A percentile compares a stretch with the other conserved stretches of the same genome.
Evolutionary conservation across 2,113 vertebrate genomes (phyloP).

Genomic region (Sphaerodactylus townsendi): DNA sequence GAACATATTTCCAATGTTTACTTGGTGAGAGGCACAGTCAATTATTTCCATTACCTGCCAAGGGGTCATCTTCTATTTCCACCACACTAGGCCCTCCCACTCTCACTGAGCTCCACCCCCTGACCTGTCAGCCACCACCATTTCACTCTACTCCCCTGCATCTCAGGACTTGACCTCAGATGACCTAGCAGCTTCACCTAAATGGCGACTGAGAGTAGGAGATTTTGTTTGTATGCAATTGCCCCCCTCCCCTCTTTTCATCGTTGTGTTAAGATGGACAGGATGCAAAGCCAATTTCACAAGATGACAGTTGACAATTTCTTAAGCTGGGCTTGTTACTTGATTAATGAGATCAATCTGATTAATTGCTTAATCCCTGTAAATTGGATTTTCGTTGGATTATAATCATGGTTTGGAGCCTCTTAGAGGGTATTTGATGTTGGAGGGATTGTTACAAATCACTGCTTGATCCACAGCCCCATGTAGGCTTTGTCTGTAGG

Average conservation of each 20-base stretch:
- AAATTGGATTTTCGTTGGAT: conserved; percentile 15
- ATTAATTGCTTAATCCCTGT: conserved; percentile 12
- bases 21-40: no score
- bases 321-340: background rate
- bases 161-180: background rate
- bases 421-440: background rate
- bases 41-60: no score
- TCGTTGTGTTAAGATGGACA: background rate
- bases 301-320: background rate
- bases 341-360: conserved; percentile 2
- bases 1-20: no score
- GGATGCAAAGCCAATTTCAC: background rate
- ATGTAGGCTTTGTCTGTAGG: background rate
- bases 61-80: no score
- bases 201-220: background rate
- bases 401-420: background rate
- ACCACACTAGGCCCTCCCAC: background rate
- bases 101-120: background rate
- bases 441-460: background rate
- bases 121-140: background rate
- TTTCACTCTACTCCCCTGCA: background rate
- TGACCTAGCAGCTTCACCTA: no score
- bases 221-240: background rate
- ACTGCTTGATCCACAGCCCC: background rate
- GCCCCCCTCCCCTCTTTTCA: background rate